These are phyloP conservation scores for Rhingia rostrata DNA, from an alignment of 2,888 invertebrate genomes.

Conservation along the genomic window DNA sequence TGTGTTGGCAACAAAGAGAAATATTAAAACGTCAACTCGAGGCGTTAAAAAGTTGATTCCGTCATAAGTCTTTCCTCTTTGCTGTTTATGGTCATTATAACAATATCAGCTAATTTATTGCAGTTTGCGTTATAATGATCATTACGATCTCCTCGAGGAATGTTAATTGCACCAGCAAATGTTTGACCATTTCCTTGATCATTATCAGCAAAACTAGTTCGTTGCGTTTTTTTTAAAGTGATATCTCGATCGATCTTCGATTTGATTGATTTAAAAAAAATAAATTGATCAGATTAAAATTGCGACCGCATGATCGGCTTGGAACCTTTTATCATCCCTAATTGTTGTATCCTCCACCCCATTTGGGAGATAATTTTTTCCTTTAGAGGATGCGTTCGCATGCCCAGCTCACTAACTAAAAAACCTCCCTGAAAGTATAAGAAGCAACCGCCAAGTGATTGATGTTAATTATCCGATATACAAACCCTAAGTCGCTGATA, in stretches of 20 bases:
- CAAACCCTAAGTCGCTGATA: slow-evolving; percentile 30
- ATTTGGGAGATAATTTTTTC: neutral
- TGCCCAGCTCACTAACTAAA: slow-evolving; percentile 14
- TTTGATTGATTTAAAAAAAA: slow-evolving; percentile 61
- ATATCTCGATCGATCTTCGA: slow-evolving; percentile 52
- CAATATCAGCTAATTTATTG: slow-evolving; percentile 48
- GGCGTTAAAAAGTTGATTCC: slow-evolving; percentile 42
- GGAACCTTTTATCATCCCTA: slow-evolving; percentile 67
- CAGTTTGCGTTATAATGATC: slow-evolving; percentile 14
- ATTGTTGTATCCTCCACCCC: slow-evolving; percentile 52
- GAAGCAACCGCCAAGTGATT: slow-evolving; percentile 57
- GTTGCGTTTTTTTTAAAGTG: neutral
- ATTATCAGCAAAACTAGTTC: slow-evolving; percentile 8
- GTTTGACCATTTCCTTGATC: slow-evolving; percentile 41
- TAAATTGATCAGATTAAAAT: slow-evolving; percentile 54
- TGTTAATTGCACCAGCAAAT: slow-evolving; percentile 50
- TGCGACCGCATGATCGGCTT: slow-evolving; percentile 55
- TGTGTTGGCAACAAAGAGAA: too few species aligned
- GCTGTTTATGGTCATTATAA: slow-evolving; percentile 13
- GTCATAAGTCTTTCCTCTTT: slow-evolving; percentile 26
- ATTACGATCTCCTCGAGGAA: slow-evolving; percentile 31
- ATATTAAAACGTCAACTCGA: slow-evolving; percentile 37
- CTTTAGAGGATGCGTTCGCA: slow-evolving; percentile 44
- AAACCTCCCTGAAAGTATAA: slow-evolving; percentile 50
- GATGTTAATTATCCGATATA: slow-evolving; percentile 72